Conservation (phyloP, 2,797 vertebrate species). For the Pteronotus mesoamericanus region DNA sequence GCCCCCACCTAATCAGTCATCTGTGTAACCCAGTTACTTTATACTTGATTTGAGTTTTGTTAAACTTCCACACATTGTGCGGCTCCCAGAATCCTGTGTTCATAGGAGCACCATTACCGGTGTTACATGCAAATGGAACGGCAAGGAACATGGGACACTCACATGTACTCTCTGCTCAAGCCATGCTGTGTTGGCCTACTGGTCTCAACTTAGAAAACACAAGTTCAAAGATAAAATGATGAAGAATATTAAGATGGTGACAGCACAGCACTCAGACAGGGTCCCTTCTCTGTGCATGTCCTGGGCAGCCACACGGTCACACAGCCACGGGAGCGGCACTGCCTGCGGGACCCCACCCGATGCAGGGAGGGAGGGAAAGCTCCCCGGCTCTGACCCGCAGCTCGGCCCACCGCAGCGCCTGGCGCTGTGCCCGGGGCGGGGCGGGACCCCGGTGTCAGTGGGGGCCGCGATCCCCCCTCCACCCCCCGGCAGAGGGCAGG, state of each 20-base stretch:
- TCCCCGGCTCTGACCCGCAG: background rate
- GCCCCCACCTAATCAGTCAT: background rate
- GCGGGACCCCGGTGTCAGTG: too few relatives aligned
- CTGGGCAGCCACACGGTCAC: too few relatives aligned
- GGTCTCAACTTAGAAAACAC: background rate
- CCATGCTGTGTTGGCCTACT: background rate
- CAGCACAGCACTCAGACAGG: background rate
- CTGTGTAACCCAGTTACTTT: too few relatives aligned
- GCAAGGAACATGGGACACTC: background rate
- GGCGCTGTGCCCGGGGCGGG: background rate
- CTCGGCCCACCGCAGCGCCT: rapidly evolving
- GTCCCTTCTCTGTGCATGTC: background rate
- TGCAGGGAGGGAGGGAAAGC: background rate
- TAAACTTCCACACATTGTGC: background rate
- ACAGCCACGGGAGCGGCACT: rapidly evolving
- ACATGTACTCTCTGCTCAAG: background rate
- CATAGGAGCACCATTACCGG: background rate
- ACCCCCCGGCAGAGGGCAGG: background rate
- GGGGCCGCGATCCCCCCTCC: too few relatives aligned
- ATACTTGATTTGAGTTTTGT: background rate
- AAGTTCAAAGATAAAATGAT: background rate
- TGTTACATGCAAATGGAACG: background rate
- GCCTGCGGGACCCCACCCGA: background rate
- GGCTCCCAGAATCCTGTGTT: background rate
- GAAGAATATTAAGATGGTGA: background rate